These are phyloP conservation scores for Paralvinella palmiformis DNA, from an alignment of 1,140 invertebrate genomes.

Conservation along the genomic window DNA sequence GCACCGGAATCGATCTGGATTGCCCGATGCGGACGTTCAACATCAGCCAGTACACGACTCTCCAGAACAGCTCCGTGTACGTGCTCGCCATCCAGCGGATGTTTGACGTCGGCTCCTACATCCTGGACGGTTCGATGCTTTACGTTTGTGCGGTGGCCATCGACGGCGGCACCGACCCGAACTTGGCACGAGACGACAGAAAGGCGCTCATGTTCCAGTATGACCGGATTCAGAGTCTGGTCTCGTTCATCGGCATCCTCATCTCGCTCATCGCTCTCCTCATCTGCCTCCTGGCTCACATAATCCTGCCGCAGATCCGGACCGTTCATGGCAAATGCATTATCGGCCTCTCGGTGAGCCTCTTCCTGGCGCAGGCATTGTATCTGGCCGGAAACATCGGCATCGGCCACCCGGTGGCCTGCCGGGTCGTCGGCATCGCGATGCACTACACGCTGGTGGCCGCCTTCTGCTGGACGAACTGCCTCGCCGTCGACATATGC, in stretches of 20 bases:
- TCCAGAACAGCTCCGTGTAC: slow-evolving; percentile 12
- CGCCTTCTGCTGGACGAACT: slow-evolving; percentile 58
- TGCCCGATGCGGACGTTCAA: slow-evolving; percentile 8
- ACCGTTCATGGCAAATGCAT: slow-evolving; percentile 55
- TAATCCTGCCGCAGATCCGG: slow-evolving; percentile 43
- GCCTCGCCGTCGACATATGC: slow-evolving; percentile 57
- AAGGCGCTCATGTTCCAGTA: slow-evolving; percentile 17
- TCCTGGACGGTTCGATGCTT: background rate
- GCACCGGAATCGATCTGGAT: background rate
- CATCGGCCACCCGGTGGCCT: slow-evolving; percentile 9
- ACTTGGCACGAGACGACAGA: background rate
- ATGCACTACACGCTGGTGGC: slow-evolving; percentile 55
- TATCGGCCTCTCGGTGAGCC: slow-evolving; percentile 46
- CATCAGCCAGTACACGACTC: slow-evolving; percentile 16
- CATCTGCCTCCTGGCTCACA: slow-evolving; percentile 42
- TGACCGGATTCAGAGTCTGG: slow-evolving; percentile 19
- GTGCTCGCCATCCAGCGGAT: background rate
- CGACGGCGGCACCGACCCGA: background rate
- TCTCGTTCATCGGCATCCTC: slow-evolving; percentile 26
- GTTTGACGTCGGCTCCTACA: slow-evolving; percentile 9
- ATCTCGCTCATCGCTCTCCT: slow-evolving; percentile 28
- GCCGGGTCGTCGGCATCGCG: slow-evolving; percentile 42
- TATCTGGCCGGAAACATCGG: slow-evolving; percentile 27
- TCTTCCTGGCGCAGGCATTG: slow-evolving; percentile 50
- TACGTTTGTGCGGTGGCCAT: background rate